Evolutionary conservation across 1,140 invertebrate genomes (phyloP).

Genomic region (Lepidurus couesii): DNA sequence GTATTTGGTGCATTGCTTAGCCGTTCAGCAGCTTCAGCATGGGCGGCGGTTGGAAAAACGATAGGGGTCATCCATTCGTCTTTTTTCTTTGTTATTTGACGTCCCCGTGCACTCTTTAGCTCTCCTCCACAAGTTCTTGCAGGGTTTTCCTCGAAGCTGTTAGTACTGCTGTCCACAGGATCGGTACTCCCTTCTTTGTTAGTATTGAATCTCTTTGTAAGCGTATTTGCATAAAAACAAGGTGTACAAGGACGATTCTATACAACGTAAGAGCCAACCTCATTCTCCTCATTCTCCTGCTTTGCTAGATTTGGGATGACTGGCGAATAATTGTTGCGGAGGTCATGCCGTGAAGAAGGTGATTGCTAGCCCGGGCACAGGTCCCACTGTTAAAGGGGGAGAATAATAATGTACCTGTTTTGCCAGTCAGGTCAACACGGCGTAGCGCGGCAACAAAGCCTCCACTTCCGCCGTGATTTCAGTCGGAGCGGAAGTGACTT

Average conservation of each 20-base stretch:
- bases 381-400: neutral
- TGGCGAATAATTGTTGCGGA: slow-evolving; percentile 8
- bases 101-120: too few species aligned
- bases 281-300: neutral
- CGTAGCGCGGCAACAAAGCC: slow-evolving; percentile 13
- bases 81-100: too few species aligned
- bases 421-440: slow-evolving; percentile 20
- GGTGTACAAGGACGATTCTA: neutral
- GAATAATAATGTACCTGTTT: slow-evolving; percentile 13
- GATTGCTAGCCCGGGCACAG: neutral
- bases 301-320: neutral
- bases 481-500: slow-evolving; percentile 17
- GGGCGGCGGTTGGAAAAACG: too few species aligned
- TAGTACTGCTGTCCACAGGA: too few species aligned
- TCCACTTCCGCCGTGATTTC: neutral
- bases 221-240: too few species aligned
- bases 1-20: too few species aligned
- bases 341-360: slow-evolving; percentile 17
- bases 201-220: too few species aligned
- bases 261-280: neutral
- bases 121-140: too few species aligned
- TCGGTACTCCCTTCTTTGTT: too few species aligned
- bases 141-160: too few species aligned
- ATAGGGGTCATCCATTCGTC: too few species aligned
- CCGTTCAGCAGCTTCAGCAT: too few species aligned